Conservation (phyloP, 2,888 invertebrate genomes). For the Drosophila mayaguana region DNA sequence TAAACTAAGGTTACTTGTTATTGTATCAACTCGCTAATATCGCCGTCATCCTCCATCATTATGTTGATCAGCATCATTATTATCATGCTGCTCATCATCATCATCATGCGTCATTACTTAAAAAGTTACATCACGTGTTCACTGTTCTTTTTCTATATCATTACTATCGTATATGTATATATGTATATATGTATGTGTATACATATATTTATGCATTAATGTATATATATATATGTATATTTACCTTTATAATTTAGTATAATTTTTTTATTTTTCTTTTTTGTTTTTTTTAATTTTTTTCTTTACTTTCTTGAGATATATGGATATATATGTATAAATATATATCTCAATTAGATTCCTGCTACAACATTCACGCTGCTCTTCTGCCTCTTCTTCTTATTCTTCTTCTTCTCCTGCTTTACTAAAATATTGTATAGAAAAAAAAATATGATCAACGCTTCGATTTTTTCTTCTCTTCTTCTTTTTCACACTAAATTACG, state of each 20-base stretch:
- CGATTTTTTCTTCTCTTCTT: slow-evolving; percentile 43
- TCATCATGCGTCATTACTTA: slow-evolving; percentile 64
- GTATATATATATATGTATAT: neutral
- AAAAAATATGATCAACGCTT: slow-evolving; percentile 69
- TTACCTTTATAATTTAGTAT: slow-evolving; percentile 64
- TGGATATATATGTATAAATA: slow-evolving; percentile 43
- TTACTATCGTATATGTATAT: slow-evolving; percentile 66
- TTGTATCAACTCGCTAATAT: slow-evolving; percentile 61
- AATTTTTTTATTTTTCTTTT: slow-evolving; percentile 48
- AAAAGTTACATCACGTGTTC: slow-evolving; percentile 81
- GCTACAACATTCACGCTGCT: slow-evolving; percentile 69
- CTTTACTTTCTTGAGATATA: slow-evolving; percentile 19
- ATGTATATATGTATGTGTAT: slow-evolving; percentile 22
- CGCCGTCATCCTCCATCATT: slow-evolving; percentile 40
- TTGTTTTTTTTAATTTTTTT: slow-evolving; percentile 19
- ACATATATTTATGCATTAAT: neutral
- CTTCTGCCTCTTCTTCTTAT: slow-evolving; percentile 40
- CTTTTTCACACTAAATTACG: slow-evolving; percentile 54
- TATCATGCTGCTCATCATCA: slow-evolving; percentile 30
- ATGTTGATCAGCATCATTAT: slow-evolving; percentile 38
- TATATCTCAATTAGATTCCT: slow-evolving; percentile 63
- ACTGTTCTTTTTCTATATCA: slow-evolving; percentile 77
- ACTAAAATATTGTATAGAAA: slow-evolving; percentile 70
- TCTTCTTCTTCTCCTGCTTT: slow-evolving; percentile 23
- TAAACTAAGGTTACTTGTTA: slow-evolving; percentile 54